A percentile compares a stretch with the other conserved stretches of the same genome.
phyloP scores from a whole-genome alignment of 1,140 invertebrate genomes.

The Tachypleus tridentatus region DNA sequence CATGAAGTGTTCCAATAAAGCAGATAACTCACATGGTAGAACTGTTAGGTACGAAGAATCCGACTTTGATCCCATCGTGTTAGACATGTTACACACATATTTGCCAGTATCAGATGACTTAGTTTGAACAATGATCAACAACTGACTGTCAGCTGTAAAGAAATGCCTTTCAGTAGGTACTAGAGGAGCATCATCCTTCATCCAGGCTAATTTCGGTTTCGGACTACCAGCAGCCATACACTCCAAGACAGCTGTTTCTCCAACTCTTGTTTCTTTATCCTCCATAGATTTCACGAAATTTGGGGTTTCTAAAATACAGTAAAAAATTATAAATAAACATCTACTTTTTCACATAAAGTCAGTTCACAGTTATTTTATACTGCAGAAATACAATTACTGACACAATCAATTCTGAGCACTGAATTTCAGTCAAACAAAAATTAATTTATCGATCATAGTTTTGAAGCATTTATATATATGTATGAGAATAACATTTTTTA shows the following conservation, averaged over 20 bases:
- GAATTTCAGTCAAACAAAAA: conserved; percentile 4
- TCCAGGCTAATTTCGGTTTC: conserved; percentile 75
- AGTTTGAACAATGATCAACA: conserved; percentile 73
- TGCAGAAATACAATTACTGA: conserved; percentile 3
- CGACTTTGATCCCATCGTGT: conserved; percentile 40
- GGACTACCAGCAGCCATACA: conserved; percentile 70
- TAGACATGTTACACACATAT: conserved; percentile 80
- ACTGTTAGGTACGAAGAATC: conserved; percentile 40
- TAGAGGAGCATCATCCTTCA: conserved; percentile 64
- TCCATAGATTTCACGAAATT: conserved; percentile 72
- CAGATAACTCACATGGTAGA: conserved; percentile 37
- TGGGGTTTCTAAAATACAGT: conserved; percentile 52
- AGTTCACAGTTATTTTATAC: background rate
- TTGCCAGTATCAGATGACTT: conserved; percentile 59
- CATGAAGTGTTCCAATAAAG: background rate
- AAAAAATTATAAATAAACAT: background rate
- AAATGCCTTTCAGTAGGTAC: conserved; percentile 59
- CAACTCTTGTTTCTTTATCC: conserved; percentile 61
- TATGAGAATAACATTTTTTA: background rate
- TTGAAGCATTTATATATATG: background rate
- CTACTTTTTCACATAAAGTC: too few relatives aligned
- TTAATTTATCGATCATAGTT: conserved; percentile 6
- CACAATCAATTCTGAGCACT: background rate
- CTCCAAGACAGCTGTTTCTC: conserved; percentile 68
- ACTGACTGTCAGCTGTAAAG: conserved; percentile 69